phyloP scores from a whole-genome alignment of 2,113 vertebrate species.

The Ochotona curzoniae region DNA sequence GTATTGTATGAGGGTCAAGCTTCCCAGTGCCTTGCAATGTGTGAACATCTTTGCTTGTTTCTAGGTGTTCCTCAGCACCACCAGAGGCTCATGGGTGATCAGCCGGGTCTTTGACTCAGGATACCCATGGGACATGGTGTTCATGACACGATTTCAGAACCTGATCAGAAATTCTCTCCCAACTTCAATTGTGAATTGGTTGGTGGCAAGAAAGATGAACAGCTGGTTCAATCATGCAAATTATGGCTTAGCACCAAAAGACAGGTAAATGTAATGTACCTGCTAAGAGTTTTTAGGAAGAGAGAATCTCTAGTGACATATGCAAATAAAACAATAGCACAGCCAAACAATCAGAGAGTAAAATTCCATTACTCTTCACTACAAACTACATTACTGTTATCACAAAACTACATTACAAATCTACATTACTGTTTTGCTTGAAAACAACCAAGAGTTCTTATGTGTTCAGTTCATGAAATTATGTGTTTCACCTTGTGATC shows the following conservation, averaged over 20 bases:
- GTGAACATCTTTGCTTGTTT: not conserved
- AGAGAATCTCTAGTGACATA: not conserved
- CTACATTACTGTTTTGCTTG: not conserved
- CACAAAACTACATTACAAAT: not conserved
- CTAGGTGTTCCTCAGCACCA: conserved; percentile 92
- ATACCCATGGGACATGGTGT: conserved; percentile 90
- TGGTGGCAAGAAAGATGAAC: conserved; percentile 83
- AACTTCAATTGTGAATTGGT: conserved; percentile 75
- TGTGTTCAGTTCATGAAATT: not conserved
- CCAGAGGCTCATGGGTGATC: conserved; percentile 88
- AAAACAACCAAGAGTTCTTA: not conserved
- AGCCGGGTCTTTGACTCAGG: conserved; percentile 86
- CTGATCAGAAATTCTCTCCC: conserved; percentile 85
- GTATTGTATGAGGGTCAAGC: not conserved
- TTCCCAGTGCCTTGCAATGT: not conserved
- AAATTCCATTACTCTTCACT: not conserved
- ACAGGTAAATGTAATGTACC: conserved; percentile 84
- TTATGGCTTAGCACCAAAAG: conserved; percentile 88
- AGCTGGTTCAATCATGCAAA: conserved; percentile 88
- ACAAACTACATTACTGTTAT: not conserved
- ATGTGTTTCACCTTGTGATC: not conserved
- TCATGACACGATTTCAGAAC: conserved; percentile 81
- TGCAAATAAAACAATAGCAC: not conserved
- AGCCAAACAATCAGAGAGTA: not conserved
- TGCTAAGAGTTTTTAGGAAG: not conserved